Percentiles rank a stretch among this genome's conserved stretches.
Evolutionary conservation across 2,888 invertebrate species (phyloP).

Genomic region (Cephus rjabovi): DNA sequence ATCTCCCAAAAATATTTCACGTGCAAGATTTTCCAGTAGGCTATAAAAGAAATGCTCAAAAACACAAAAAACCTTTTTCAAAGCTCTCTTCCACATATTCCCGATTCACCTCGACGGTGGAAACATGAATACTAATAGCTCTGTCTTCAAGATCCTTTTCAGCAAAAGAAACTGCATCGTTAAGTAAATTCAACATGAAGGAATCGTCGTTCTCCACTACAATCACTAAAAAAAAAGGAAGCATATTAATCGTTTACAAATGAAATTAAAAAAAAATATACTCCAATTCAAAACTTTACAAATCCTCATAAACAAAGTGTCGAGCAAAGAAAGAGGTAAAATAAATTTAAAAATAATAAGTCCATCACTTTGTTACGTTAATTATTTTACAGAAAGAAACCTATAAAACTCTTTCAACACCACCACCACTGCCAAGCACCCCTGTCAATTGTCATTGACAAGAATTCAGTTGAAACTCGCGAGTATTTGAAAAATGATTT

Average conservation of each 20-base stretch:
- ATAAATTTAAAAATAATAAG: neutral
- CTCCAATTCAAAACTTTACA: neutral
- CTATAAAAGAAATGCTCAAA: neutral
- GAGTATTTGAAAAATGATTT: neutral
- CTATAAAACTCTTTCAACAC: neutral
- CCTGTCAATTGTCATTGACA: neutral
- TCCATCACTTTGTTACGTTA: neutral
- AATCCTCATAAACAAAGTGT: neutral
- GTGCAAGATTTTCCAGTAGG: neutral
- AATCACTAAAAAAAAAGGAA: conserved; percentile 44
- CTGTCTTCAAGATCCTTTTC: conserved; percentile 45
- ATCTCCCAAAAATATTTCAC: neutral
- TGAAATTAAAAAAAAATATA: neutral
- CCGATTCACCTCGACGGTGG: conserved; percentile 52
- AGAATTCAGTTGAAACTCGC: neutral
- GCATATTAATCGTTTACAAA: neutral
- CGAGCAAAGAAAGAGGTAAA: neutral
- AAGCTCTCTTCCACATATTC: conserved; percentile 51
- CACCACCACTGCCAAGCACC: neutral
- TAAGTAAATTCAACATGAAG: conserved; percentile 40
- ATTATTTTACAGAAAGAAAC: neutral
- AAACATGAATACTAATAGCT: conserved; percentile 46
- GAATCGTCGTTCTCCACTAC: conserved; percentile 53
- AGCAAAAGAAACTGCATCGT: conserved; percentile 46
- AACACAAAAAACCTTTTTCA: conserved; percentile 44